Conservation (phyloP, 2,888 invertebrate genomes). For the Tachystola acroxantha region DNA sequence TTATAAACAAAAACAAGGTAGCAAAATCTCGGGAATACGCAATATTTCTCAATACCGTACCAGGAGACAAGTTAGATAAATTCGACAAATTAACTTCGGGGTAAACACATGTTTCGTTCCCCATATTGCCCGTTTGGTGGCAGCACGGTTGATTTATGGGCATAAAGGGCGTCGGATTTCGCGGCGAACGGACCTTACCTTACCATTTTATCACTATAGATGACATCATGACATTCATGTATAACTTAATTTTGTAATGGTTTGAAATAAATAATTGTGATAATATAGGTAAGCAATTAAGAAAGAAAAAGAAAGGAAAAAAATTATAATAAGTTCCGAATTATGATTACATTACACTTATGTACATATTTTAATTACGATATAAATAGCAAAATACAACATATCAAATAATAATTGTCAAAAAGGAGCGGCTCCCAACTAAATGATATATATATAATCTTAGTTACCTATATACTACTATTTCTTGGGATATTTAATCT, state of each 20-base stretch:
- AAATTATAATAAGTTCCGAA: too few species aligned
- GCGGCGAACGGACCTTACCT: conserved; percentile 34
- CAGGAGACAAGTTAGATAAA: conserved; percentile 68
- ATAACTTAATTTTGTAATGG: background rate
- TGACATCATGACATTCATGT: background rate
- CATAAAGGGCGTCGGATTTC: conserved; percentile 45
- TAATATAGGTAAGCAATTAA: too few species aligned
- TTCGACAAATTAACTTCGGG: conserved; percentile 75
- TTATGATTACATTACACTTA: too few species aligned
- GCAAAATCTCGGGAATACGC: conserved; percentile 36
- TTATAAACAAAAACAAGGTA: conserved; percentile 23
- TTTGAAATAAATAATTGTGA: background rate
- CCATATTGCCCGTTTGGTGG: conserved; percentile 70
- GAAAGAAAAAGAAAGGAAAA: too few species aligned
- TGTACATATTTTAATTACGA: too few species aligned
- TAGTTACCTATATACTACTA: too few species aligned
- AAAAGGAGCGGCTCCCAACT: too few species aligned
- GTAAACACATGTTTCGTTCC: conserved; percentile 76
- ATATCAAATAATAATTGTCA: too few species aligned
- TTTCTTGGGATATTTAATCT: too few species aligned
- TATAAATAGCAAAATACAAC: too few species aligned
- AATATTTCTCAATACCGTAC: conserved; percentile 70
- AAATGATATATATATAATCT: too few species aligned
- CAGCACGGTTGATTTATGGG: conserved; percentile 70
- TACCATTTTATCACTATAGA: background rate